Percentiles rank a stretch among this genome's conserved stretches.
Evolutionary conservation across 1,140 invertebrate species (phyloP).

Genomic region (Pararge aegeria): DNA sequence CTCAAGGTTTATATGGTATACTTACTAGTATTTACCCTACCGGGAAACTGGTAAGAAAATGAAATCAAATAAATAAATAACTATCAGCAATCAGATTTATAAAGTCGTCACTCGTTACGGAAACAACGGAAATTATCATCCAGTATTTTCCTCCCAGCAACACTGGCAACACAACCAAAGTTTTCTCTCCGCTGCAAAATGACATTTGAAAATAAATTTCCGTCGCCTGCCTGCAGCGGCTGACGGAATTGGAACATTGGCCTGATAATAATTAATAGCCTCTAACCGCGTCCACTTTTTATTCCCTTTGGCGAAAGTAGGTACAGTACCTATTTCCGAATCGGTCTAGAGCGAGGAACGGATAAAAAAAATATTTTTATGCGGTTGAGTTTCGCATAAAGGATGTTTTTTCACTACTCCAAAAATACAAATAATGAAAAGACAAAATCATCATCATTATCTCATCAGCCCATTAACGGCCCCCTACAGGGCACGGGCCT

Average conservation of each 20-base stretch:
- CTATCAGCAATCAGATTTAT: neutral
- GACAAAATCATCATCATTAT: too few relatives aligned
- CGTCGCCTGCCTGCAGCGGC: neutral
- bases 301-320: neutral
- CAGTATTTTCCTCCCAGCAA: neutral
- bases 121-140: neutral
- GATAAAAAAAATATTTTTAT: too few relatives aligned
- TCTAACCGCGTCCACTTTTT: neutral
- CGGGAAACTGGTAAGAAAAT: neutral
- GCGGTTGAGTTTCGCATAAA: too few relatives aligned
- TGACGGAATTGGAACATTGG: neutral
- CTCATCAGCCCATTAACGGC: too few relatives aligned
- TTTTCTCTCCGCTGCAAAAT: neutral
- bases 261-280: conserved; percentile 1
- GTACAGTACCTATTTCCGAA: too few relatives aligned
- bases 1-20: too few relatives aligned
- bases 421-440: too few relatives aligned
- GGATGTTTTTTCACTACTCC: too few relatives aligned
- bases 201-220: conserved; percentile 6
- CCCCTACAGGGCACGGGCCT: too few relatives aligned
- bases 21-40: too few relatives aligned
- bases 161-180: neutral
- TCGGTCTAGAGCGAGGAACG: too few relatives aligned
- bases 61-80: neutral
- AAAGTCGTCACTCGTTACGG: neutral